Conservation (phyloP, 2,797 vertebrate genomes). For the Aulostomus chinensis region DNA sequence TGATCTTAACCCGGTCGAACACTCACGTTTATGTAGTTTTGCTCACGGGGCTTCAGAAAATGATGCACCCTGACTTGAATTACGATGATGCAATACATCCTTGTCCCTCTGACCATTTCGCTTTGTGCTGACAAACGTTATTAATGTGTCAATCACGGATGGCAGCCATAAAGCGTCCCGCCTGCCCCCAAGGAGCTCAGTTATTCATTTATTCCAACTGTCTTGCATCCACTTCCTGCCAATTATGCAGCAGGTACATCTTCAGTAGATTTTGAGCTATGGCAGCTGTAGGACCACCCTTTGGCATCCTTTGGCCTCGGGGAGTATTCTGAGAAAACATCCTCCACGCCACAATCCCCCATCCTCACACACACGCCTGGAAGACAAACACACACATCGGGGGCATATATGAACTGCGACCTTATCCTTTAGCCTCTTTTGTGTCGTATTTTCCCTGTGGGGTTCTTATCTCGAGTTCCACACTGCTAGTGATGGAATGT, state of each 20-base stretch:
- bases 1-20: no score
- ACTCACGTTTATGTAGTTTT: no score
- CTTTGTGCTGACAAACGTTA: constrained; percentile 39
- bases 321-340: no score
- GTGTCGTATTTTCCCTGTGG: constrained; percentile 19
- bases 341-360: background rate
- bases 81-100: background rate
- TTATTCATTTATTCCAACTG: constrained; percentile 60
- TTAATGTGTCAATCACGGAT: constrained; percentile 49
- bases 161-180: no score
- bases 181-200: constrained; percentile 31
- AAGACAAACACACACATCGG: constrained; percentile 1
- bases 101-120: background rate
- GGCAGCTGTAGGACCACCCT: constrained; percentile 16
- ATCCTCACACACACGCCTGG: constrained; percentile 22
- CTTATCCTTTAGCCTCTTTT: constrained; percentile 14
- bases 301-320: background rate
- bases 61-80: constrained; percentile 11
- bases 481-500: constrained; percentile 44
- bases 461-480: constrained; percentile 23
- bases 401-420: no score
- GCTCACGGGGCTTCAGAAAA: background rate
- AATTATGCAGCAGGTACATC: constrained; percentile 24
- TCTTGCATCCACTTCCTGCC: constrained; percentile 32
- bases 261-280: constrained; percentile 17